A percentile compares a stretch with the other conserved stretches of the same genome.
These are phyloP conservation scores for Euzophera pinguis DNA, from an alignment of 2,888 invertebrate species.

Conservation along the genomic window DNA sequence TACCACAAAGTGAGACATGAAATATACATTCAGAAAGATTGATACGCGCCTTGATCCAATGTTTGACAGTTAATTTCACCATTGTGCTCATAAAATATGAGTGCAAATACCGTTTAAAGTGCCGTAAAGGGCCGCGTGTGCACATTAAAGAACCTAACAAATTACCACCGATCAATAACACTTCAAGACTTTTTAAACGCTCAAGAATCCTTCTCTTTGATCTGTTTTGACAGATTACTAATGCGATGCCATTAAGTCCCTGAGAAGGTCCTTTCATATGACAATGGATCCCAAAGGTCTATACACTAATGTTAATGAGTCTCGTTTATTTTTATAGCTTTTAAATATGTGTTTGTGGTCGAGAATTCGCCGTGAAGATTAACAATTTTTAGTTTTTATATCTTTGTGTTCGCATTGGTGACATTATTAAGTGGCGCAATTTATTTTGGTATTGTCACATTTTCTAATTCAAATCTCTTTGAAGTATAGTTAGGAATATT, in stretches of 20 bases:
- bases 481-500: not conserved
- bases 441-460: conserved; percentile 9
- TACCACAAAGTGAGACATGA: not conserved
- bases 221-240: conserved; percentile 78
- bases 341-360: conserved; percentile 68
- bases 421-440: conserved; percentile 10
- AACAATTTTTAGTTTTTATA: conserved; percentile 39
- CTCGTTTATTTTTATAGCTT: conserved; percentile 73
- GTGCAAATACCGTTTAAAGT: conserved; percentile 53
- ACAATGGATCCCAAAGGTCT: conserved; percentile 48
- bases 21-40: conserved; percentile 15
- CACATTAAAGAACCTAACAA: conserved; percentile 65
- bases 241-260: conserved; percentile 67
- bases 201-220: conserved; percentile 58
- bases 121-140: conserved; percentile 50
- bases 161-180: conserved; percentile 68
- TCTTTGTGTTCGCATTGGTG: not conserved
- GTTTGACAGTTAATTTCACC: conserved; percentile 39
- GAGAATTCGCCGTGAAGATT: conserved; percentile 61
- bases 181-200: conserved; percentile 47
- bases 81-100: conserved; percentile 47
- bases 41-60: conserved; percentile 22
- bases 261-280: conserved; percentile 46
- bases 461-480: not conserved
- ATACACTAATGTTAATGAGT: conserved; percentile 64